These are phyloP conservation scores for Rhynchophorus ferrugineus DNA, from an alignment of 1,140 invertebrate species.

Conservation along the genomic window DNA sequence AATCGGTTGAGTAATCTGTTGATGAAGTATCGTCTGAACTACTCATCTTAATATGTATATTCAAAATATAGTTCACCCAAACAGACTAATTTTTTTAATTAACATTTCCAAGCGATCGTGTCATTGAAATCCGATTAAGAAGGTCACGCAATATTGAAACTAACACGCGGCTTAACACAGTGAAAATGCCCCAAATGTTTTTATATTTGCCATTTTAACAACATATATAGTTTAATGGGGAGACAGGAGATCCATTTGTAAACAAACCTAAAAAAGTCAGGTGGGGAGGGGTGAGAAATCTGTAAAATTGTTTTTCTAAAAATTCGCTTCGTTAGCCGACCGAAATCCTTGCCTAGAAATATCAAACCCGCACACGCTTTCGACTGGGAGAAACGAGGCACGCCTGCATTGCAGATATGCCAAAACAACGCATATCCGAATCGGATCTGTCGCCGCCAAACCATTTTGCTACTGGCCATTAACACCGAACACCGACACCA, in stretches of 20 bases:
- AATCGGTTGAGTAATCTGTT: constrained; percentile 35
- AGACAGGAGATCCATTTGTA: constrained; percentile 15
- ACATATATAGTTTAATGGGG: not conserved
- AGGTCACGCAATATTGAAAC: not conserved
- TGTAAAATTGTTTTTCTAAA: constrained; percentile 4
- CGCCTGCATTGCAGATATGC: constrained; percentile 42
- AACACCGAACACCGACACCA: constrained; percentile 15
- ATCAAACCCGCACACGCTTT: constrained; percentile 35
- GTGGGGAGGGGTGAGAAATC: constrained; percentile 29
- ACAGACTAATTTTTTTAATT: not conserved
- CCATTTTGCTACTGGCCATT: constrained; percentile 39
- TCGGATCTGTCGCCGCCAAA: constrained; percentile 39
- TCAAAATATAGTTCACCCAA: not conserved
- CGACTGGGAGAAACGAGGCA: constrained; percentile 35
- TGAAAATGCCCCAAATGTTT: not conserved
- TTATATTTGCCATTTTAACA: not conserved
- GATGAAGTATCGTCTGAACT: constrained; percentile 34
- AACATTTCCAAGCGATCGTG: not conserved
- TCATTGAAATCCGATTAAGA: not conserved
- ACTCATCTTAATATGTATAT: constrained; percentile 12
- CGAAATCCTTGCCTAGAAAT: constrained; percentile 32
- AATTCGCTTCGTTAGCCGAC: constrained; percentile 2
- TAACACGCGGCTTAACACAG: not conserved
- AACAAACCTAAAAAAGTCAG: constrained; percentile 22
- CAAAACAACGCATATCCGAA: constrained; percentile 40